Evolutionary conservation across 2,888 invertebrate species (phyloP).

Genomic region (Orthosia cruda): DNA sequence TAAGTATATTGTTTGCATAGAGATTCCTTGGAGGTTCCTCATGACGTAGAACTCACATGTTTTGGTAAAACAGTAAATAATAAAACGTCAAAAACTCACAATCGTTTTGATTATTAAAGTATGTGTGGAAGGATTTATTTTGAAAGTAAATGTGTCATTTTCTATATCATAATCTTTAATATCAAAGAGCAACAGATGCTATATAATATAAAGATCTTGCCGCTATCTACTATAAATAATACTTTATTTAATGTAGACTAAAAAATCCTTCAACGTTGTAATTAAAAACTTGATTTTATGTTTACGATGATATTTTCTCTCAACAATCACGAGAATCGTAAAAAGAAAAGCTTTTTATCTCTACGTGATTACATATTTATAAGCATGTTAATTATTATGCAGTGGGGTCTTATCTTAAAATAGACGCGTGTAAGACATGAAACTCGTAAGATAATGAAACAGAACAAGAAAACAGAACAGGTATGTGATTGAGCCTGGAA

Average conservation of each 20-base stretch:
- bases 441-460: background rate
- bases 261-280: conserved; percentile 25
- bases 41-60: conserved; percentile 22
- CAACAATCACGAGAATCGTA: conserved; percentile 24
- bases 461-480: background rate
- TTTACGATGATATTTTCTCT: conserved; percentile 42
- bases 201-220: conserved; percentile 7
- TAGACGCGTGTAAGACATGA: conserved; percentile 11
- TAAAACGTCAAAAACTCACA: conserved; percentile 25
- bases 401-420: conserved; percentile 18
- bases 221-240: conserved; percentile 38
- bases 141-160: conserved; percentile 31
- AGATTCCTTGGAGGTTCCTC: conserved; percentile 10
- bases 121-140: conserved; percentile 9
- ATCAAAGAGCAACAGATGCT: conserved; percentile 32
- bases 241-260: conserved; percentile 28
- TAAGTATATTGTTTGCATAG: background rate
- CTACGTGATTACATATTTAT: conserved; percentile 1
- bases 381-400: background rate
- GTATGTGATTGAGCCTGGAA: background rate
- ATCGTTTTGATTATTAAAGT: conserved; percentile 17
- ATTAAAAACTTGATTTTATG: conserved; percentile 33
- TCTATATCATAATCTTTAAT: conserved; percentile 24
- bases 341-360: conserved; percentile 21
- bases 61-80: conserved; percentile 43